Conservation (phyloP, 2,888 invertebrate genomes). For the Gnatocerus cornutus region DNA sequence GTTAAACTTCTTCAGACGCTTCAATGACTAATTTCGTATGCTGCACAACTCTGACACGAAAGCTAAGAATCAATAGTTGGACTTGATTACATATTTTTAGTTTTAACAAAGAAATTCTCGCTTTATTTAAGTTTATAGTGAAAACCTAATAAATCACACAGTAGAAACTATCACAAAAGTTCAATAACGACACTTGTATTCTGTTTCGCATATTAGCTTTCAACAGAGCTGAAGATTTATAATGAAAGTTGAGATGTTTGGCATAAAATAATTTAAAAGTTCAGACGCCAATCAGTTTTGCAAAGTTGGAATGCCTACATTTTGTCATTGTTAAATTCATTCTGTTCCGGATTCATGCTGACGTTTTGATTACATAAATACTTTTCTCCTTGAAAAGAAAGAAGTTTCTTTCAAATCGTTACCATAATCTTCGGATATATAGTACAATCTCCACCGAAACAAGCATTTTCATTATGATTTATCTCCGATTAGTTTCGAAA, state of each 20-base stretch:
- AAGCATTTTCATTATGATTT: constrained; percentile 4
- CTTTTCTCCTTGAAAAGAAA: constrained; percentile 31
- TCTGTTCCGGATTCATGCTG: constrained; percentile 15
- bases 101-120: too few relatives aligned
- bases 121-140: background rate
- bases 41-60: constrained; percentile 4
- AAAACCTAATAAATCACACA: constrained; percentile 14
- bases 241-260: constrained; percentile 48
- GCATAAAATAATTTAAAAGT: constrained; percentile 50
- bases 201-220: constrained; percentile 30
- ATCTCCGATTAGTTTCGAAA: background rate
- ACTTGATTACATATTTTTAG: background rate
- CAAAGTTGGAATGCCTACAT: constrained; percentile 17
- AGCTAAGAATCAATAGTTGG: constrained; percentile 6
- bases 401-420: constrained; percentile 25
- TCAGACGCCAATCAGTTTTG: constrained; percentile 46
- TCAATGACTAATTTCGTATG: constrained; percentile 36
- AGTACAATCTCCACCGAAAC: constrained; percentile 15
- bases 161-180: constrained; percentile 20
- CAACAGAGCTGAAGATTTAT: constrained; percentile 43
- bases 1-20: constrained; percentile 12
- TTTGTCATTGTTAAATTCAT: constrained; percentile 33
- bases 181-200: constrained; percentile 17
- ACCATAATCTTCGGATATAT: background rate
- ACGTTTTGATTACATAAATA: constrained; percentile 42